Evolutionary conservation across 2,113 vertebrate species (phyloP).

Genomic region (Cebidichthys violaceus): DNA sequence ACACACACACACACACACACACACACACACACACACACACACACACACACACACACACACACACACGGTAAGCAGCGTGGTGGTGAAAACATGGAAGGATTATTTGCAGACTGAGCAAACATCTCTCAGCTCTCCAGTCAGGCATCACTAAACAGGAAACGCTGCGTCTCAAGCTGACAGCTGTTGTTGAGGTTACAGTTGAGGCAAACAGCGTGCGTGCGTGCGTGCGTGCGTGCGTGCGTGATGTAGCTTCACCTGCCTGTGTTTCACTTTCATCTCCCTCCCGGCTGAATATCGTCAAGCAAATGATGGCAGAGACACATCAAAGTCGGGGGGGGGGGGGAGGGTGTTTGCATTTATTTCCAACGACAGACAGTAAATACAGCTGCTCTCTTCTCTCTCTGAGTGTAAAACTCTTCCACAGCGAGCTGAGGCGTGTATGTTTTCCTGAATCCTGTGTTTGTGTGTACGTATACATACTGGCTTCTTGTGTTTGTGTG

Average conservation of each 20-base stretch:
- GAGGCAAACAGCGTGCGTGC: not conserved
- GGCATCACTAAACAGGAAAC: conserved; percentile 48
- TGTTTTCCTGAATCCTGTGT: conserved; percentile 59
- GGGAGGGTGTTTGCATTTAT: conserved; percentile 73
- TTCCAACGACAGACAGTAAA: conserved; percentile 75
- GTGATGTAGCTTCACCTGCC: conserved; percentile 43
- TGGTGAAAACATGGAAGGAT: conserved; percentile 18
- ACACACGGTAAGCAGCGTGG: not conserved
- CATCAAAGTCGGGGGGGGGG: conserved; percentile 34
- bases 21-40: not conserved
- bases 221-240: not conserved
- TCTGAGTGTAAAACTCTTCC: conserved; percentile 50
- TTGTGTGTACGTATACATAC: conserved; percentile 19
- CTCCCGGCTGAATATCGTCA: conserved; percentile 16
- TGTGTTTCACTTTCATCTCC: conserved; percentile 31
- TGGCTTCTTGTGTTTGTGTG: conserved; percentile 53
- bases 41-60: not conserved
- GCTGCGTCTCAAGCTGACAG: conserved; percentile 12
- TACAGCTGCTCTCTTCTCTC: conserved; percentile 71
- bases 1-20: not conserved
- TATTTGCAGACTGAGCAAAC: conserved; percentile 32
- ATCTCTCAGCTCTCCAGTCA: not conserved
- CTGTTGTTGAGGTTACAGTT: conserved; percentile 32
- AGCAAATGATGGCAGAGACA: conserved; percentile 54
- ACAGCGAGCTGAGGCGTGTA: conserved; percentile 51